These are phyloP conservation scores for Drosophila stalkeri DNA, from an alignment of 2,888 invertebrate genomes.

Conservation along the genomic window DNA sequence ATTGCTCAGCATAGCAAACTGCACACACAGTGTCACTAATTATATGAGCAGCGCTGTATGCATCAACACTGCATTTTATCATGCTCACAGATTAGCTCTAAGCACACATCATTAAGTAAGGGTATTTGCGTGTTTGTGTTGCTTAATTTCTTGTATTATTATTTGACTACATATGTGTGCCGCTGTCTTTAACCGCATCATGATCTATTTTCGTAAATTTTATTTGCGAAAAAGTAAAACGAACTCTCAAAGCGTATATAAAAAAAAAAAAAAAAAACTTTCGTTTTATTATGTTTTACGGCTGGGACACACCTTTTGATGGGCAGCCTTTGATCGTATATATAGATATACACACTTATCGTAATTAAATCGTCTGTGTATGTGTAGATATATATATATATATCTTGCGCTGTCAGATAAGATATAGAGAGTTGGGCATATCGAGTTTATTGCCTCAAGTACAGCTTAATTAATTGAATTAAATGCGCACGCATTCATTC, in stretches of 20 bases:
- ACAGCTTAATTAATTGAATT: conserved; percentile 79
- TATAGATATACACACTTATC: conserved; percentile 43
- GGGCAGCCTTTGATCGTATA: conserved; percentile 64
- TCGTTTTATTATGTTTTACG: conserved; percentile 64
- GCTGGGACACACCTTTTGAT: conserved; percentile 71
- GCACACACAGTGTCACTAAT: neutral
- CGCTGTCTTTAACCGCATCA: conserved; percentile 60
- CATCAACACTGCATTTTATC: neutral
- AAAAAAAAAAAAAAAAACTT: conserved; percentile 58
- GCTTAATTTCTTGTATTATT: conserved; percentile 5
- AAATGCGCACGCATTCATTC: conserved; percentile 70
- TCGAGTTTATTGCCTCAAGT: conserved; percentile 75
- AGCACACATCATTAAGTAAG: neutral
- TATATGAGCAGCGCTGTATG: neutral
- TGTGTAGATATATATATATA: conserved; percentile 13
- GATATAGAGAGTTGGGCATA: conserved; percentile 43
- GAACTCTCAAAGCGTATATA: conserved; percentile 47
- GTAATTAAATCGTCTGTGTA: conserved; percentile 57
- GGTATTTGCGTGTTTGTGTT: conserved; percentile 18
- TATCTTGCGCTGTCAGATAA: conserved; percentile 49
- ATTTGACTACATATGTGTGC: conserved; percentile 49
- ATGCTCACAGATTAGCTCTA: neutral
- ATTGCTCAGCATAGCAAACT: neutral
- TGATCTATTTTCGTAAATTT: conserved; percentile 77
- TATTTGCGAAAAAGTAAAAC: conserved; percentile 63